A percentile compares a stretch with the other conserved stretches of the same genome.
Evolutionary conservation across 1,140 invertebrate species (phyloP).

Genomic region (Drosophila pectinifera): DNA sequence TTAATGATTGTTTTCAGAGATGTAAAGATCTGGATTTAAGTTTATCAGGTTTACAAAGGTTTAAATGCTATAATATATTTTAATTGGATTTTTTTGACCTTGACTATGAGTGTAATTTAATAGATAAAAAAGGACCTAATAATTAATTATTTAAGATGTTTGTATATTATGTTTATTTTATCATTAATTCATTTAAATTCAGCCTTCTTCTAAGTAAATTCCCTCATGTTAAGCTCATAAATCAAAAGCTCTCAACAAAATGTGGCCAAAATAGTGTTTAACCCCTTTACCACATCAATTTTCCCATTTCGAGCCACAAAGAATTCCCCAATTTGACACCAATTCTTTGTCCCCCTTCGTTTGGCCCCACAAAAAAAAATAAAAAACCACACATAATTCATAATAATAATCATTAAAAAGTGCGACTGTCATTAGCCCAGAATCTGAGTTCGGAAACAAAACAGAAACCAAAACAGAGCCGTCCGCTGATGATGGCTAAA

Average conservation of each 20-base stretch:
- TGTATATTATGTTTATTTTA: no score
- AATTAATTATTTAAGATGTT: no score
- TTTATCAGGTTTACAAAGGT: not conserved
- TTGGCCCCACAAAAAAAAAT: conserved; percentile 14
- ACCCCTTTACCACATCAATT: conserved; percentile 32
- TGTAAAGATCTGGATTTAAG: not conserved
- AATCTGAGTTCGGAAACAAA: conserved; percentile 38
- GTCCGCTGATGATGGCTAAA: conserved; percentile 46
- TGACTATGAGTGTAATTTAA: no score
- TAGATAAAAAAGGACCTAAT: no score
- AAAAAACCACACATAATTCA: conserved; percentile 65
- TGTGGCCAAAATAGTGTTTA: conserved; percentile 22
- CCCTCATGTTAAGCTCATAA: conserved; percentile 2
- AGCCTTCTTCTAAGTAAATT: not conserved
- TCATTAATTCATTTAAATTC: no score
- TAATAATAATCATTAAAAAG: conserved; percentile 76
- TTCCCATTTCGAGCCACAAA: conserved; percentile 26
- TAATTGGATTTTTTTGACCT: no score
- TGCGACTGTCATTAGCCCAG: conserved; percentile 78
- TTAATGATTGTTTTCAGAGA: not conserved
- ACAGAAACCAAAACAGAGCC: conserved; percentile 28
- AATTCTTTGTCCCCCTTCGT: conserved; percentile 35
- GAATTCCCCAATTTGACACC: conserved; percentile 65
- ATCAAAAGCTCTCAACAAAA: conserved; percentile 17
- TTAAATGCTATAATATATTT: no score